Base-by-base conservation (phyloP, 2,888 invertebrate genomes). In the Diaperis boleti region DNA sequence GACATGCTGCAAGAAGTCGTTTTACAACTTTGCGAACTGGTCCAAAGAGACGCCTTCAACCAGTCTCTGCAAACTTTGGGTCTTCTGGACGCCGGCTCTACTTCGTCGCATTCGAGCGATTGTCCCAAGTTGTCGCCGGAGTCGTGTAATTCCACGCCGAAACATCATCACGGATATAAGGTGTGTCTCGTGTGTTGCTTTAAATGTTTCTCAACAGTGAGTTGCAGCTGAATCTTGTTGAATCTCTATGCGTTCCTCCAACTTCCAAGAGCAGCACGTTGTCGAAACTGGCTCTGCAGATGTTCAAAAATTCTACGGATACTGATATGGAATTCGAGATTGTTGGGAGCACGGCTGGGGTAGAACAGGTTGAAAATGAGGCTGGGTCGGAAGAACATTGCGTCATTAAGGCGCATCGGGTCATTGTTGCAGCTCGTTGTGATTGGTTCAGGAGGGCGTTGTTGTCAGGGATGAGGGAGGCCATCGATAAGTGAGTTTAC, bases 361-460 rank as follows among this genome's bases (percentile, higher is more conserved):
- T 55, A 22, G 54, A 67, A 17, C 69, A 70, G 55, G 31, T 37
- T 14, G 64, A 64, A 15, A 55, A 60, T 52, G 63, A 59, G 35
- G 20, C 45, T 11, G 8, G 33, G 8, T 59, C 63, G 4, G 74
- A 72, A 45, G 74, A 70, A 33, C 78, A 76, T 59, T 73, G 74
- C 52, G 81, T 81, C 65, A 82, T 86, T 66, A 81, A 82, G 64
- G 85, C 89, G 0, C 90, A 90, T 77, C 82, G 89, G 59, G 88
- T 89, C 7, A 85, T 89, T 61, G 86, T 89, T 8, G 88, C 89
- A 2, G 83, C 89, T 1, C 81, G 88, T 52, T 89, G 89, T 79
- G 88, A 89, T 75, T 89, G 89, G 89, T 89, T 89, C 75, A 82
- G 88, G 44, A 82, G 89, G 69, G 90, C 89, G 1, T 78, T 90